Conservation (phyloP, 2,797 vertebrate species). For the Cossypha heuglini region DNA sequence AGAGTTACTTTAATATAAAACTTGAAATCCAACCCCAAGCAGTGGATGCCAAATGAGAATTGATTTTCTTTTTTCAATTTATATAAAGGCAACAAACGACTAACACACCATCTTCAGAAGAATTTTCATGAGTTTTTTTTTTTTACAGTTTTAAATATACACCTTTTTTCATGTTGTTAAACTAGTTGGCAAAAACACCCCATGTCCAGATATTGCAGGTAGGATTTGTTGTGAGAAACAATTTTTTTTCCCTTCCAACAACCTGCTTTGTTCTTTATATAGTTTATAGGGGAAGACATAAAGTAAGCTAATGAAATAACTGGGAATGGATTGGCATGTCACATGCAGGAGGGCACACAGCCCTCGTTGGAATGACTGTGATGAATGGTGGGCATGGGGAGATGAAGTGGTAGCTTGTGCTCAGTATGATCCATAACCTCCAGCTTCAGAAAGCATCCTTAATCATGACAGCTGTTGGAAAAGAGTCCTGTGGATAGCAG, state of each 20-base stretch:
- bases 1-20: background rate
- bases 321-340: background rate
- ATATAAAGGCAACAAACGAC: background rate
- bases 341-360: background rate
- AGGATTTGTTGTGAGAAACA: background rate
- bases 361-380: background rate
- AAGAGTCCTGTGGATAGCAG: background rate
- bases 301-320: background rate
- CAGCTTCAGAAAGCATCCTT: background rate
- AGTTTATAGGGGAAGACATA: background rate
- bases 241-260: background rate
- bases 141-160: background rate
- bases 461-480: background rate
- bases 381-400: background rate
- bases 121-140: background rate
- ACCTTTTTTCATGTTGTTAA: background rate
- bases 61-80: background rate
- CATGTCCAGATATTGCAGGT: background rate
- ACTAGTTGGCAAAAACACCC: background rate
- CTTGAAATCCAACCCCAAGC: slow-evolving; percentile 5
- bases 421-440: background rate
- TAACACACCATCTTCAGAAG: background rate
- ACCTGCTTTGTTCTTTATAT: background rate
- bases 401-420: background rate
- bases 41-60: slow-evolving; percentile 16